A percentile compares a stretch with the other conserved stretches of the same genome.
Evolutionary conservation across 2,113 vertebrate genomes (phyloP).

Genomic region (Muscicapa adusta): DNA sequence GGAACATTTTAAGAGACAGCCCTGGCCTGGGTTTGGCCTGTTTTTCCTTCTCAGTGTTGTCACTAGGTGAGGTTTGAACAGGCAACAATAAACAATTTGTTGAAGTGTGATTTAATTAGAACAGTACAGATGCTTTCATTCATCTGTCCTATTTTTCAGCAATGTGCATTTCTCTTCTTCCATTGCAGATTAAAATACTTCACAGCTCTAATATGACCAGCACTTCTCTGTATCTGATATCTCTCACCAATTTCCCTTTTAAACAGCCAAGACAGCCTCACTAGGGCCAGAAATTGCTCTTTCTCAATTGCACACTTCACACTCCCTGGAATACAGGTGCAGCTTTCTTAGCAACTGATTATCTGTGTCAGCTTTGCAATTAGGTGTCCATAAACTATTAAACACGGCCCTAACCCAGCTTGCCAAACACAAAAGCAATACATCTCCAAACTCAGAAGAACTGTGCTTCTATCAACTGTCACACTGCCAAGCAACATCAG

Average conservation of each 20-base stretch:
- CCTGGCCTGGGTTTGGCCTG: background rate
- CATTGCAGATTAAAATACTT: background rate
- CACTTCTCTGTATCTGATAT: background rate
- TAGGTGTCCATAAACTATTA: background rate
- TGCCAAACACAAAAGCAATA: background rate
- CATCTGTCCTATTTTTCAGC: slow-evolving; percentile 3
- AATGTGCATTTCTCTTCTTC: background rate
- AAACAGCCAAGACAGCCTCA: background rate
- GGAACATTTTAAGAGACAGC: background rate
- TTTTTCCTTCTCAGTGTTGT: background rate
- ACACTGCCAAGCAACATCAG: background rate
- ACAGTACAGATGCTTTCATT: slow-evolving; percentile 10
- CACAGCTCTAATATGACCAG: background rate
- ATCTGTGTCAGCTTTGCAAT: background rate
- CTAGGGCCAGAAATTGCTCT: background rate
- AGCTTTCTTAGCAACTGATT: background rate
- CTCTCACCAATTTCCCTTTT: background rate
- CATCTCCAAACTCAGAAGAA: background rate
- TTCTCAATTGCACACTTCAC: background rate
- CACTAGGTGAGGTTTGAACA: background rate
- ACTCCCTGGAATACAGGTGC: background rate
- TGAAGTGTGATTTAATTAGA: slow-evolving; percentile 11
- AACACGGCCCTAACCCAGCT: background rate
- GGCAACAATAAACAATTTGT: background rate
- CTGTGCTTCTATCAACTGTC: background rate